Evolutionary conservation across 2,888 invertebrate species (phyloP).

Genomic region (Heliconius sara): DNA sequence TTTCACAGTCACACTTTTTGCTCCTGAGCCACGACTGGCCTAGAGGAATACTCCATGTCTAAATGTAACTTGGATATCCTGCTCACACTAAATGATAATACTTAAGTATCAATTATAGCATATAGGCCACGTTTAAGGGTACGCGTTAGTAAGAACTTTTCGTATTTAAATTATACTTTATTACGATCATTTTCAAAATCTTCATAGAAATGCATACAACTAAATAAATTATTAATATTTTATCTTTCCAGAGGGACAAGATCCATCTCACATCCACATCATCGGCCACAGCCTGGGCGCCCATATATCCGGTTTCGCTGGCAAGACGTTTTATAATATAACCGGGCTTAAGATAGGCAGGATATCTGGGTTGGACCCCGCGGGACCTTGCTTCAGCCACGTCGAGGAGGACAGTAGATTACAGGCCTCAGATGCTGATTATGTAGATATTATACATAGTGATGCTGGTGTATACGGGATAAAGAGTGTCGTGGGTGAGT

Average conservation of each 20-base stretch:
- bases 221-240: neutral
- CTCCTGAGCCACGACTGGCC: no score
- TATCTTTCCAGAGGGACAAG: slow-evolving; percentile 59
- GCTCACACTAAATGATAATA: no score
- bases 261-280: slow-evolving; percentile 64
- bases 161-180: no score
- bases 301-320: slow-evolving; percentile 72
- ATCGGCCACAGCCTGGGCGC: slow-evolving; percentile 77
- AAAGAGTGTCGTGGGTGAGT: slow-evolving; percentile 63
- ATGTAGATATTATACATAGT: slow-evolving; percentile 71
- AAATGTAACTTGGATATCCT: no score
- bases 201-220: no score
- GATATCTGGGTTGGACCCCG: slow-evolving; percentile 73
- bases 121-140: no score
- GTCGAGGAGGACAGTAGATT: slow-evolving; percentile 59
- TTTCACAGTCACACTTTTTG: no score
- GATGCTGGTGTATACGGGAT: slow-evolving; percentile 71
- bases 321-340: slow-evolving; percentile 60
- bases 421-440: slow-evolving; percentile 62
- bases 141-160: no score
- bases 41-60: no score
- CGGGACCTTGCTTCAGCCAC: slow-evolving; percentile 75
- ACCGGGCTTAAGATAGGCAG: slow-evolving; percentile 64
- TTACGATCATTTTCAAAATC: no score
- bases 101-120: no score